Evolutionary conservation across 2,888 invertebrate genomes (phyloP), one percentile per base, ranked within the genome.

Genomic region (Molanna angustata): DNA sequence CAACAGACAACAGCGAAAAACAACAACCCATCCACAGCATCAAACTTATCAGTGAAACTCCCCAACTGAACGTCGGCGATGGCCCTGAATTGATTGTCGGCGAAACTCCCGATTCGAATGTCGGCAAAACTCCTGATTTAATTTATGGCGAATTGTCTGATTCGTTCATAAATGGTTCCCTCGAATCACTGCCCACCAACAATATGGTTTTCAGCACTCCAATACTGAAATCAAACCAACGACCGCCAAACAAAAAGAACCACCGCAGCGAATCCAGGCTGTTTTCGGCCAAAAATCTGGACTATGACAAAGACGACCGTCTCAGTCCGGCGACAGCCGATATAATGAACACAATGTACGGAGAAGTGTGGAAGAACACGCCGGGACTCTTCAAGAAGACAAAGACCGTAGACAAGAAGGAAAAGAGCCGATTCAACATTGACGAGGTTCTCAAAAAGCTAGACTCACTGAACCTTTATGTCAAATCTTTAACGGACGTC

Each of bases 341-440:
- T 61, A 67, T 71, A 56, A 62, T 71, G 41, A 76, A 71, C 16
- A 78, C 80, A 52, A 62, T 82, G 1, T 82, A 82, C 19, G 82
- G 82, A n/a, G 69, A 73, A 39, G 64, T 67, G 6, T 81, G 80
- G 81, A 76, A 78, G 60, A 71, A 74, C 1, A 77, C 76, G 47
- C 75, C 76, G 1, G 67, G 66, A 3, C 62, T 77, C 41, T 72
- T 76, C 13, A 74, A 74, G 63, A 68, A 67, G 0, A 61, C 69
- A 3, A 35, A 48, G n/a, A 37, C 47, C n/a, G 39, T 39, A 11
- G 14, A 37, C 16, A 41, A 42, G 19, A 35, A 4, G 11, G 22
- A 17, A 33, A 22, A 19, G 16, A 44, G 39, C 27, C 18, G 33
- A 4, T 3, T 20, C n/a, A 18, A 39, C 11, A 6, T 17, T 17